Conservation (phyloP, 2,888 invertebrate species). For the Falcaria lacertinaria region DNA sequence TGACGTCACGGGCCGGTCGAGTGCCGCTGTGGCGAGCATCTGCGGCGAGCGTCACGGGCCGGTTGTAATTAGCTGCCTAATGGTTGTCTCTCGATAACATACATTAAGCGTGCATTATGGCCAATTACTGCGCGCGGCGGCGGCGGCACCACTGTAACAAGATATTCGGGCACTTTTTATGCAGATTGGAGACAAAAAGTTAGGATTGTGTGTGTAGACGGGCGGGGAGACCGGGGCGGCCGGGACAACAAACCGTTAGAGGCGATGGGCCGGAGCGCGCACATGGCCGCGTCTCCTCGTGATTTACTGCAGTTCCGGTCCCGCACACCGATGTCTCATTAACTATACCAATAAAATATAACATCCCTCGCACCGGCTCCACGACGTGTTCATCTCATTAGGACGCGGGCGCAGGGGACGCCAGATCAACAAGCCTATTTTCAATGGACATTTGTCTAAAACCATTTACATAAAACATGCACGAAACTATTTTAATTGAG, state of each 20-base stretch:
- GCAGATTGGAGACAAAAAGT: slow-evolving; percentile 28
- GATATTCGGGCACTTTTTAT: slow-evolving; percentile 13
- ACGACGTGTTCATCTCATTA: background rate
- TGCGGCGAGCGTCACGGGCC: slow-evolving; percentile 8
- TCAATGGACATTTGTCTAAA: too few species aligned
- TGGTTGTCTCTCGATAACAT: slow-evolving; percentile 27
- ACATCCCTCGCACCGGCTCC: background rate
- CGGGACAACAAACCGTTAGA: slow-evolving; percentile 48
- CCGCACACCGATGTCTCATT: slow-evolving; percentile 15
- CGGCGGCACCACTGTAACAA: slow-evolving; percentile 32
- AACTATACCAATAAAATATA: slow-evolving; percentile 12
- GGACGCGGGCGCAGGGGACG: background rate
- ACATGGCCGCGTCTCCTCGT: slow-evolving; percentile 11
- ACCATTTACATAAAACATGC: too few species aligned
- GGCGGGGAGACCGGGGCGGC: too few species aligned
- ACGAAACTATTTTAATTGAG: too few species aligned
- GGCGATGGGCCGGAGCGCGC: slow-evolving; percentile 26
- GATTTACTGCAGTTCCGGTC: slow-evolving; percentile 28
- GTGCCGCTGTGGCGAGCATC: background rate
- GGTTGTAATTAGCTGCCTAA: slow-evolving; percentile 29
- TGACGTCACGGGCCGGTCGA: background rate
- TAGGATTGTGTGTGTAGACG: slow-evolving; percentile 18
- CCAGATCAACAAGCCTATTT: background rate
- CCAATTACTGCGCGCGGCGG: slow-evolving; percentile 30
- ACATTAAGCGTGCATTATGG: slow-evolving; percentile 31